A percentile compares a stretch with the other conserved stretches of the same genome.
phyloP scores from a whole-genome alignment of 2,797 vertebrate species.

The Pachyuromys duprasi region DNA sequence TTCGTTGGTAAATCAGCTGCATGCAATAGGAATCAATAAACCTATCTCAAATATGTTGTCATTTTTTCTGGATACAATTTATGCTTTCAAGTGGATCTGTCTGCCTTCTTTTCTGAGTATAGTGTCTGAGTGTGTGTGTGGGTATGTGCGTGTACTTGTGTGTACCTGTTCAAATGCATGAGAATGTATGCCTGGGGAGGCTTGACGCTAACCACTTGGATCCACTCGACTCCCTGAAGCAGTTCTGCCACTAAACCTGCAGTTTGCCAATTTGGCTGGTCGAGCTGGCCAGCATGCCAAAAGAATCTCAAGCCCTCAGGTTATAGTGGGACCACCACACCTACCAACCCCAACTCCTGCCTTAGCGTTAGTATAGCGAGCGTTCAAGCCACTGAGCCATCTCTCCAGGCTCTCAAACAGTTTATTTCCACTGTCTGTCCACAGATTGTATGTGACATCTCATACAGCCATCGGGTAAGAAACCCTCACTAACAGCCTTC shows the following conservation, averaged over 20 bases:
- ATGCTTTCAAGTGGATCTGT: conserved; percentile 70
- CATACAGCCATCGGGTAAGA: background rate
- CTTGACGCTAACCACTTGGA: background rate
- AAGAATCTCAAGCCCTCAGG: no score
- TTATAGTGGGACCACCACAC: background rate
- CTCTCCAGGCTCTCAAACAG: background rate
- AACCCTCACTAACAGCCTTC: background rate
- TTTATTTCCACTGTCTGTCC: conserved; percentile 76
- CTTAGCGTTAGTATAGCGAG: background rate
- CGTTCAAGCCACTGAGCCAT: background rate
- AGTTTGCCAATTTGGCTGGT: background rate
- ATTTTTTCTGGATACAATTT: conserved; percentile 53
- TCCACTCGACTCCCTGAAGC: background rate
- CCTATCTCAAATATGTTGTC: conserved; percentile 49
- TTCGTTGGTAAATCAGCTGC: background rate
- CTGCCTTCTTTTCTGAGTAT: background rate
- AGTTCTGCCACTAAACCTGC: background rate
- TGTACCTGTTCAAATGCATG: background rate
- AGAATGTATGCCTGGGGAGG: background rate
- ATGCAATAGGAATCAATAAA: background rate
- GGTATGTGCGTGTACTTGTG: background rate
- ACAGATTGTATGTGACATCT: background rate
- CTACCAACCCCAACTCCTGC: background rate
- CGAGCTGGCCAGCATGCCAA: background rate
- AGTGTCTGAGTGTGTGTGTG: background rate